Base-by-base conservation (phyloP, 2,888 invertebrate genomes). In the Drosophila siamana region DNA sequence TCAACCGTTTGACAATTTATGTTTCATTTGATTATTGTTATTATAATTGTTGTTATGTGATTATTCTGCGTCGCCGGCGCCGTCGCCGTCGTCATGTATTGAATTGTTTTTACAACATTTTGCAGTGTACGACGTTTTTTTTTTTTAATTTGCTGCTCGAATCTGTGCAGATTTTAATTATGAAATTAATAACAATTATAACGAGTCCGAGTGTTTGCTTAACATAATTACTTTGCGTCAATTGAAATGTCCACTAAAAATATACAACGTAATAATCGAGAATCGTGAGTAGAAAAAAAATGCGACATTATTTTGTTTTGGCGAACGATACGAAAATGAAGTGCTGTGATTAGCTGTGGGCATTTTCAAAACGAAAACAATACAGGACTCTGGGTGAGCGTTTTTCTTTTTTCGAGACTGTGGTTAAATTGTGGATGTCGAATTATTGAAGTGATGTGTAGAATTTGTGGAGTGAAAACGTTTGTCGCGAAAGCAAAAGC, bases 151-250 rank as follows among this genome's bases (percentile, higher is more conserved):
- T 33, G 13, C 3, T 33, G 16, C 36, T 74, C 15, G 43, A 52
- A 65, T 69, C 43, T 40, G 61, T 63, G 59, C 65, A 50, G 22
- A 26, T 38, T 60, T 66, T 70, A 74, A 78, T 78, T 74, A 70
- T 63, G 52, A 78, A 59, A 72, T 76, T 72, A 68, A 76, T 75
- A 64, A 47, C 68, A 51, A 59, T 64, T 40, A 52, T 47, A 40
- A 11, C 44, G 16, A 47, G 41, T 61, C 36, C 36, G 19, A 47
- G 52, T 65, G 54, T 61, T 65, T 65, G 48, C 40, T 60, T 30
- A 43, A 41, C 22, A 19, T 65, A 61, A 65, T 54, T 54, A 47
- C 13, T 22, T 48, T 43, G 15, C 11, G 8, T 8, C 41, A 41
- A 61, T 54, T 43, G 28, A 6, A 8, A 38, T 36, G 33, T 30